A percentile compares a stretch with the other conserved stretches of the same genome.
phyloP scores from a whole-genome alignment of 2,797 vertebrate genomes.

The Danio albolineatus region DNA sequence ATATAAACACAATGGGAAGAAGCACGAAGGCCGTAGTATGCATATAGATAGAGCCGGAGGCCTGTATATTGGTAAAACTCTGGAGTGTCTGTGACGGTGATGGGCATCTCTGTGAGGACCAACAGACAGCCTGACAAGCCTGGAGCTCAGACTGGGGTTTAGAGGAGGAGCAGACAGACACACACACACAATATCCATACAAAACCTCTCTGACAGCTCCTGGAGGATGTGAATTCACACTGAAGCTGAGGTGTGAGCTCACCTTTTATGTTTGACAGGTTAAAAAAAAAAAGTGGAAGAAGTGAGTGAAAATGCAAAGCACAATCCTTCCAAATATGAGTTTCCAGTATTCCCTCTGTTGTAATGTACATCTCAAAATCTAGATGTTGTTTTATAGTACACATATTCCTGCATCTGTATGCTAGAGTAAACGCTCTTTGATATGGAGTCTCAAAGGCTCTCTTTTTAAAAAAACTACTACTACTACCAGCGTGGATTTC shows the following conservation, averaged over 20 bases:
- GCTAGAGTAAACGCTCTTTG: neutral
- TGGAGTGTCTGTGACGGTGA: slow-evolving; percentile 32
- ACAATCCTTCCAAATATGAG: neutral
- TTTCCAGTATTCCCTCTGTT: neutral
- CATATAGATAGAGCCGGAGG: slow-evolving; percentile 30
- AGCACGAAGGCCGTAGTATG: slow-evolving; percentile 5
- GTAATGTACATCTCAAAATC: neutral
- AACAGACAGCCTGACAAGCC: slow-evolving; percentile 46
- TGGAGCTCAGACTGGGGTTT: slow-evolving; percentile 17
- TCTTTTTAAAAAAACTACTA: neutral
- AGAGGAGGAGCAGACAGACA: slow-evolving; percentile 36
- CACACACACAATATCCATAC: slow-evolving; percentile 36
- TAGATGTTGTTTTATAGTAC: neutral
- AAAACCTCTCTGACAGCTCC: slow-evolving; percentile 42
- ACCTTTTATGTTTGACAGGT: slow-evolving; percentile 23
- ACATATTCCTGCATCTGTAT: neutral
- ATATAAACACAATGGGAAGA: slow-evolving; percentile 24
- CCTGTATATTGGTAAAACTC: slow-evolving; percentile 20
- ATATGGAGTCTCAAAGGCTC: neutral
- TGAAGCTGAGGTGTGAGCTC: slow-evolving; percentile 38
- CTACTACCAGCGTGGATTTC: neutral
- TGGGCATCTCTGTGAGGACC: slow-evolving; percentile 41
- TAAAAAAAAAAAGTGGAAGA: neutral
- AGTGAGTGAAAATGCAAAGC: neutral
- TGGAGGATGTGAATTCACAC: slow-evolving; percentile 43